Base-by-base conservation (phyloP, 1,140 invertebrate species). In the Ceratina japonica region DNA sequence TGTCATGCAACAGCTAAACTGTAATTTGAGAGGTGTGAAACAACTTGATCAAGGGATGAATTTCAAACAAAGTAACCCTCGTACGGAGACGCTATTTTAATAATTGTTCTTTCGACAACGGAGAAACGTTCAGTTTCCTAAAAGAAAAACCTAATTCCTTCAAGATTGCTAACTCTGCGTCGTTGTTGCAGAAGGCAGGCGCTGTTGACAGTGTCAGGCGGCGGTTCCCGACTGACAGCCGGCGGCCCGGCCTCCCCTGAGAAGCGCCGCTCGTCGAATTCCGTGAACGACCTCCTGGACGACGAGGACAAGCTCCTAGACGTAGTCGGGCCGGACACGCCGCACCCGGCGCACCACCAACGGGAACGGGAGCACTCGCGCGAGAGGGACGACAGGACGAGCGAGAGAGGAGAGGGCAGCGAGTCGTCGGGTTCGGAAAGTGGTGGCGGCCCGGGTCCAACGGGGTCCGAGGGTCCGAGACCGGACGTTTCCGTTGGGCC, bases 401-500 rank as follows among this genome's bases (percentile, higher is more conserved):
- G 93, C 90, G 89, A 93, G 81, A 87, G 90, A 20, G 89, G 92
- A 82, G 86, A 93, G 82, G 88, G 93, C 88, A 86, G 93, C 92
- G 80, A 91, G 91, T 93, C 91, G 80, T 93, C 88, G 20, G 91
- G 92, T 1, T 92, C 92, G 0, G 94, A 93, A 74, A 93, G 92
- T 85, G 90, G 93, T 18, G 93, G 94, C 84, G 86, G 94, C 86
- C 87, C 93, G 80, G 91, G 94, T 88, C 74, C 95, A 86, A 72
- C 95, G 69, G 94, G 95, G 10, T 93, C 94, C 1, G 94, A 94
- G 65, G 93, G 94, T 0, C 96, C 96, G 3, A 95, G 96, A 59
- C 96, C 96, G 3, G 97, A 97, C 91, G 97, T 97, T 27, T 97
- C 96, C 8, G 95, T 97, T 5, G 97, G 97, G 13, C 97, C 97